phyloP scores from a whole-genome alignment of 1,140 invertebrate genomes.

The Temnothorax nylanderi region DNA sequence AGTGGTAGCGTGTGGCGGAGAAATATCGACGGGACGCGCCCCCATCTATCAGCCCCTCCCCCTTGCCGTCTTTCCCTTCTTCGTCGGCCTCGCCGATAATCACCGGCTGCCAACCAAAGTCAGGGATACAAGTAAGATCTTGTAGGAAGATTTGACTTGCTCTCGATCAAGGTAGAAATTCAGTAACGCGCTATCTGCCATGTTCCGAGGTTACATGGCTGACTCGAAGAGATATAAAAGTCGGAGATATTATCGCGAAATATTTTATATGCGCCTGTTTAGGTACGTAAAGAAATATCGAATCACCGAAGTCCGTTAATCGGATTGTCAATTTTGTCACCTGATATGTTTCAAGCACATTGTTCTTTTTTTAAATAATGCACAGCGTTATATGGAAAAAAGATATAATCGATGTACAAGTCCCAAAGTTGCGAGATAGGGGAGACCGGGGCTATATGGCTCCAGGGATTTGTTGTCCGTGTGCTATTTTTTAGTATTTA shows the following conservation, averaged over 20 bases:
- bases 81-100: slow-evolving; percentile 73
- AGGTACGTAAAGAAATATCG: no score
- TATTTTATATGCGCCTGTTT: neutral
- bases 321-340: neutral
- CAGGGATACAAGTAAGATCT: slow-evolving; percentile 74
- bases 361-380: neutral
- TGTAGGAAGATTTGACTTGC: slow-evolving; percentile 67
- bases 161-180: slow-evolving; percentile 59
- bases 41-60: slow-evolving; percentile 78
- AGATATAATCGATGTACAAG: neutral
- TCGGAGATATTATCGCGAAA: neutral
- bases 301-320: neutral
- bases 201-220: slow-evolving; percentile 18
- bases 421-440: neutral
- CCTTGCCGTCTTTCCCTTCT: slow-evolving; percentile 41
- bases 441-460: no score
- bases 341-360: neutral
- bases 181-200: slow-evolving; percentile 41
- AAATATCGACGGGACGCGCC: slow-evolving; percentile 79
- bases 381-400: neutral
- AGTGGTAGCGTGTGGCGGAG: slow-evolving; percentile 76
- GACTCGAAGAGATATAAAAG: neutral
- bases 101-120: slow-evolving; percentile 74
- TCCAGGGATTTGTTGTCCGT: no score
- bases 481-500: no score